Evolutionary conservation across 2,797 vertebrate genomes (phyloP), one percentile per base, ranked within the genome.

Genomic region (Anableps anableps): DNA sequence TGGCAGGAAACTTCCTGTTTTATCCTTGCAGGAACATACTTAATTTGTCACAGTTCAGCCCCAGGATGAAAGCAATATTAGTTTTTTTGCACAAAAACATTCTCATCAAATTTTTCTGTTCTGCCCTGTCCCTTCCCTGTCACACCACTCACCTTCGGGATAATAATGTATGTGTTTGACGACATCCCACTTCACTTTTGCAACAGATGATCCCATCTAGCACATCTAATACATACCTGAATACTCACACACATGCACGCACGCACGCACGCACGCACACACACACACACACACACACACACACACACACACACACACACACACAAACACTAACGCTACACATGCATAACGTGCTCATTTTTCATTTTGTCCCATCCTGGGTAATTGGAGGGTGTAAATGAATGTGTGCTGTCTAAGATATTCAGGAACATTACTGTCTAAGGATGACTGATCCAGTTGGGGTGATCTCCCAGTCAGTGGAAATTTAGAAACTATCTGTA

Each of bases 161-260:
- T 58, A 53, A 79, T 83, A 77, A 71, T 71, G 73, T 64, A 78
- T 26, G 19, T 74, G 21, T 43, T 47, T 16, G 34, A 70, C 43
- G 50, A 34, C 50, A 47, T 66, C 79, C 73, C 71, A 74, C 62
- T 74, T 80, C 62, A 74, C 53, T 83, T 71, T 55, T 58, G 31
- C 45, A 81, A 75, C 58, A 79, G 78, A 78, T 83, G 23, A 84
- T 83, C 23, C 77, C 77, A 83, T 72, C 45, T 34, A 71, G 51
- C 68, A n/a, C 21, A 29, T 41, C 41, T 13, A 8, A 55, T 8
- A 38, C 74, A 70, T 34, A 66, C 48, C 51, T 19, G n/a, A 8
- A 55, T 71, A 38, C 31, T 14, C 38, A 3, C 72, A 45, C 55
- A 72, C 72, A 73, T 71, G 71, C 75, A 62, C 26, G 41, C 73